Evolutionary conservation across 2,113 vertebrate species (phyloP), one percentile per base, ranked within the genome.

Genomic region (Emydura subglobosa): DNA sequence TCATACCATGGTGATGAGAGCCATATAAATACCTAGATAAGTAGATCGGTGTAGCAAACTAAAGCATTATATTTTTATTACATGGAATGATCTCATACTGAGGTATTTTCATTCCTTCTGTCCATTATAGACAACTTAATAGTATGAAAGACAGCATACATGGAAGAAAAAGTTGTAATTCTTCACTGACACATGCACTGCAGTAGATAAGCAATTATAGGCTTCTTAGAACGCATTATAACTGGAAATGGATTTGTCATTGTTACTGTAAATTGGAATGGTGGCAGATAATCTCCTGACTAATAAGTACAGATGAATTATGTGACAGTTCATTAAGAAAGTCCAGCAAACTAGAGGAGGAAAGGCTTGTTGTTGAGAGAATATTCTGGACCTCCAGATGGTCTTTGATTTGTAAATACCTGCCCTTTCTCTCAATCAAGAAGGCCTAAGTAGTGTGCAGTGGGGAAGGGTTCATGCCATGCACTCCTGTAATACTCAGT

Each of bases 321-420:
- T 74, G 42, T 89, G 61, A 55, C 89, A 91, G 92, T 86, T 95
- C 83, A 85, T 95, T 81, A 95, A 92, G 87, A 91, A 85, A 31
- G 82, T 95, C 88, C 93, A 86, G 34, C 79, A 49, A 93, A 83
- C 81, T 91, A 83, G 95, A 82, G 81, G 79, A 95, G 96, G 87
- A 61, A 93, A 96, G 93, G 85, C 96, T 95, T 88, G 94, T 96
- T 95, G 87, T 96, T 95, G 96, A 97, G 83, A 65, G 81, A 96
- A 10, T 34, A 47, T 50, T 95, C 87, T 89, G 72, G 92, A 68
- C 39, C 85, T 93, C 88, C 95, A 95, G 93, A 91, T 96, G 90
- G 94, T 97, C 91, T 95, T 96, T 96, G 94, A 84, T 89, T 55
- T 0, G 2, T 89, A 53, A 86, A 61, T 87, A 80, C 39, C 39